Percentiles rank a stretch among this genome's conserved stretches.
Evolutionary conservation across 2,797 vertebrate species (phyloP).

Genomic region (Muraenolepis orangiensis): DNA sequence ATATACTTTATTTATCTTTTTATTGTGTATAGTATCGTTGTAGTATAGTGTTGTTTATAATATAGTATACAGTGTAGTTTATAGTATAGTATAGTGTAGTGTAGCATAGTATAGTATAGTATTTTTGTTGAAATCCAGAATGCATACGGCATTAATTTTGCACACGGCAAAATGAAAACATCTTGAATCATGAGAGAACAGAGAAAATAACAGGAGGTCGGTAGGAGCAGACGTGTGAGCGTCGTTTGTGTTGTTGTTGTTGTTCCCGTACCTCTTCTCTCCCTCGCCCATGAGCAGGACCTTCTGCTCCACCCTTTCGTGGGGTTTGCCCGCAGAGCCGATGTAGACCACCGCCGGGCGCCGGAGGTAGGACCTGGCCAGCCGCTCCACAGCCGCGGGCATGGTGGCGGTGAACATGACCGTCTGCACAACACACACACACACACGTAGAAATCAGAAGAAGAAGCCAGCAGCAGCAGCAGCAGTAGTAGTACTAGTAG

Average conservation of each 20-base stretch:
- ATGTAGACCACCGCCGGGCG: constrained; percentile 97
- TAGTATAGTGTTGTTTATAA: too few relatives aligned
- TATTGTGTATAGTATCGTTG: too few relatives aligned
- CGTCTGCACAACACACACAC: constrained; percentile 71
- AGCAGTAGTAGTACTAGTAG: too few relatives aligned
- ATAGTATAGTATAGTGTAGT: too few relatives aligned
- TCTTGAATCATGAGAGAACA: too few relatives aligned
- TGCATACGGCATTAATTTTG: too few relatives aligned
- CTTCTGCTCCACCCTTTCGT: constrained; percentile 96
- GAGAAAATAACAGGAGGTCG: not conserved
- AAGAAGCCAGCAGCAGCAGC: not conserved
- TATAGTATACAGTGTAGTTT: too few relatives aligned
- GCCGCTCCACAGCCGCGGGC: constrained; percentile 91
- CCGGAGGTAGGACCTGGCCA: constrained; percentile 92
- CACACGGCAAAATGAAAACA: too few relatives aligned
- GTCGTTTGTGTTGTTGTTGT: not conserved
- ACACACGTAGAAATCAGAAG: not conserved
- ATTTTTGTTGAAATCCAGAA: too few relatives aligned
- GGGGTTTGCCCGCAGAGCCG: constrained; percentile 96
- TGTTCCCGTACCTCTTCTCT: constrained; percentile 84
- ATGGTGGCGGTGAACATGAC: constrained; percentile 99
- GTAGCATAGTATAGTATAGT: too few relatives aligned
- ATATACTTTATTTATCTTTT: too few relatives aligned
- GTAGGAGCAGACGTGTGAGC: not conserved
- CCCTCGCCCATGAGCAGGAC: constrained; percentile 96